Evolutionary conservation across 2,888 invertebrate species (phyloP).

Genomic region (Chorisops tibialis): DNA sequence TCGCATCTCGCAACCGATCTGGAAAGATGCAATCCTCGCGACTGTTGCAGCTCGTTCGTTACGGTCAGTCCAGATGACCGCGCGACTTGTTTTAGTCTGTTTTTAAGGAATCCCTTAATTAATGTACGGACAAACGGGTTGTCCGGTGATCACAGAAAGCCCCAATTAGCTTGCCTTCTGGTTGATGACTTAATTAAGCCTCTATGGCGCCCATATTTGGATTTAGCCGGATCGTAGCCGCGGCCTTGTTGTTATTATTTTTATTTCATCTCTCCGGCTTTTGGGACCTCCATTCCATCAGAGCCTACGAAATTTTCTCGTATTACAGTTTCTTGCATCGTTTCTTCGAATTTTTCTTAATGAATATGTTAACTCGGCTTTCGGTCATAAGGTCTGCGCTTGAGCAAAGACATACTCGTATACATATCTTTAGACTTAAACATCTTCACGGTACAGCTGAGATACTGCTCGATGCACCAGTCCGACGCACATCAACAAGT

Average conservation of each 20-base stretch:
- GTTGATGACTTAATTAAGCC: constrained; percentile 54
- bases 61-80: neutral
- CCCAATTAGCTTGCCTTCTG: constrained; percentile 53
- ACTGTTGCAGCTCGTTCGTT: neutral
- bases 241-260: constrained; percentile 5
- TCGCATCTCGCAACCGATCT: neutral
- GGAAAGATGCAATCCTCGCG: too few species aligned
- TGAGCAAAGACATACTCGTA: too few species aligned
- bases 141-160: constrained; percentile 39
- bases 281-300: neutral
- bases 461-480: too few species aligned
- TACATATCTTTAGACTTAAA: too few species aligned
- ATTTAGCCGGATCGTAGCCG: neutral
- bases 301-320: neutral
- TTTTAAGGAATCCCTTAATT: constrained; percentile 22
- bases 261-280: neutral
- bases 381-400: neutral
- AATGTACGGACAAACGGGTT: constrained; percentile 24
- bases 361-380: neutral
- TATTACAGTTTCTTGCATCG: neutral
- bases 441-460: neutral
- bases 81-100: neutral
- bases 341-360: neutral
- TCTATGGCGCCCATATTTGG: constrained; percentile 47
- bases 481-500: too few species aligned